Evolutionary conservation across 64 coral and sea anemone species (phyloP), one percentile per base, ranked within the genome.

Genomic region (Acropora tenuis): DNA sequence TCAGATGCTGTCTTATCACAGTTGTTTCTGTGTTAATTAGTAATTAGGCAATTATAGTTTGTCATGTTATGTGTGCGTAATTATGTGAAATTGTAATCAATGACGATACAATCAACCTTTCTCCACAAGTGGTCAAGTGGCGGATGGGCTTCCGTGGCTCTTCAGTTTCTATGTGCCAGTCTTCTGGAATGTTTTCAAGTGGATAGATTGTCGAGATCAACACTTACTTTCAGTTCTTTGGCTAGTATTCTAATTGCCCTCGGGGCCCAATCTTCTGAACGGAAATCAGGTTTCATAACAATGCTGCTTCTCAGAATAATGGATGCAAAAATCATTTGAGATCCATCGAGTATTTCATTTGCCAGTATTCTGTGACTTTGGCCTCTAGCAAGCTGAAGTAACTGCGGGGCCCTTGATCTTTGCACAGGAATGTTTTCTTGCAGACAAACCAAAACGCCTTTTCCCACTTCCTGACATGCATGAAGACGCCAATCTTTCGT

Each of bases 161-260:
- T 30, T 30, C 30, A 30, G 30, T 30, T 30, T 30, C 30, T 30
- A 30, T 30, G 30, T 30, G 30, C 30, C 30, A 47, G 49, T 57
- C 79, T 80, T 90, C 89, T 90, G 89, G 73, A 12, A 90, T 90
- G 79, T 77, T n/a, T 80, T 82, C 71, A 86, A 92, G 73, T 67
- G 85, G 90, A 50, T 92, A 92, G 50, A 92, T 66, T 92, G 30
- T 30, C 30, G 30, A 30, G 30, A 30, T 30, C 30, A 30, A 30
- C 30, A 30, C 30, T 30, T 30, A 30, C 30, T 30, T 30, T 30
- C 30, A 30, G 30, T 30, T 30, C 30, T 30, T 30, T 30, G 30
- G 30, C 30, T 30, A 30, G 30, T 30, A 30, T 30, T 30, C 30
- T 30, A 30, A 30, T 30, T 30, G 30, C 30, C 30, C 30, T 30